These are phyloP conservation scores for Drosophila suzukii DNA, from an alignment of 1,140 invertebrate genomes.

Conservation along the genomic window DNA sequence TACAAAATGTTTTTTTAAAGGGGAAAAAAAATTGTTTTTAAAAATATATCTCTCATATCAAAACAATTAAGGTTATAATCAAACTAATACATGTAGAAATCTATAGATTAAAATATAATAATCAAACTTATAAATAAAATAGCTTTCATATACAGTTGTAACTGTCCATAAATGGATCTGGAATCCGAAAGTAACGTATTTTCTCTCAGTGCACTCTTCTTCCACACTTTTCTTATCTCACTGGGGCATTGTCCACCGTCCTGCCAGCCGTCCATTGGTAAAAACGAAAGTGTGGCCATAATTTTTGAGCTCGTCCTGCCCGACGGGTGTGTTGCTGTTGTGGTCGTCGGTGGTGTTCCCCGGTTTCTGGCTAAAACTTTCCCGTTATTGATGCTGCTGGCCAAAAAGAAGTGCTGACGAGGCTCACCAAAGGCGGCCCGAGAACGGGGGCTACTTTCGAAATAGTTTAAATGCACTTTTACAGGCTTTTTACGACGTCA, in stretches of 20 bases:
- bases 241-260: slow-evolving; percentile 29
- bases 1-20: too few relatives aligned
- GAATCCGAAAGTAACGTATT: not conserved
- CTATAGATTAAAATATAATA: too few relatives aligned
- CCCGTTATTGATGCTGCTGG: slow-evolving; percentile 44
- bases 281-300: slow-evolving; percentile 76
- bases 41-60: too few relatives aligned
- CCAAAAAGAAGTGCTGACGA: slow-evolving; percentile 39
- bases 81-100: too few relatives aligned
- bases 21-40: too few relatives aligned
- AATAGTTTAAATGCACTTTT: slow-evolving; percentile 58
- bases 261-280: slow-evolving; percentile 11
- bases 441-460: slow-evolving; percentile 28
- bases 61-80: too few relatives aligned
- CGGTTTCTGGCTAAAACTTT: slow-evolving; percentile 34
- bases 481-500: slow-evolving; percentile 25
- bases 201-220: not conserved
- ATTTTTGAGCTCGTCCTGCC: slow-evolving; percentile 48
- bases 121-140: too few relatives aligned
- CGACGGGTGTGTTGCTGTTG: slow-evolving; percentile 35
- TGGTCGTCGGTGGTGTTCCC: slow-evolving; percentile 20
- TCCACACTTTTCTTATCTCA: slow-evolving; percentile 47
- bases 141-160: too few relatives aligned
- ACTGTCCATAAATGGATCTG: too few relatives aligned
- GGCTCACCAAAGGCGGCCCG: slow-evolving; percentile 23